Evolutionary conservation across 1,140 invertebrate species (phyloP), one percentile per base, ranked within the genome.

Genomic region (Meloidogyne exigua): DNA sequence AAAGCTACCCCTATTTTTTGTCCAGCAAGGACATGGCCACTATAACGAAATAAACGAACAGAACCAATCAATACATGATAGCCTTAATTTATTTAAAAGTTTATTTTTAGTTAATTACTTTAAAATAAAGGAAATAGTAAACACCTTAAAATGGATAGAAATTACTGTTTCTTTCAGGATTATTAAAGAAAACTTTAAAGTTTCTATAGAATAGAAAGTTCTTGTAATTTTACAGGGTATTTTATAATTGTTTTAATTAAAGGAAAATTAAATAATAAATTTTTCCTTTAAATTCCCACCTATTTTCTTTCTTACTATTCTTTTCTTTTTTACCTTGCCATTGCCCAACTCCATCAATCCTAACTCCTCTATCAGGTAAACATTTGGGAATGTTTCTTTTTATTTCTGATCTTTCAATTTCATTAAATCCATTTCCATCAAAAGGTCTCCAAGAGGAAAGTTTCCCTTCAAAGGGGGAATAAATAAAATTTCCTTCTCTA

Each of bases 41-140:
- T 83, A 49, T 78, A 87, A 10, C 70, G 74, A 3, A 78, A 65
- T 12, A 82, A 75, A 36, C 75, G 79, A 18, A 87, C 82, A 11
- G 83, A 76, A n/a, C 74, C 81, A 65, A 87, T 88, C 71, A 87
- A 63, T 13, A 78, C 86, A 36, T 81, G 80, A 71, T 88, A 87
- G 13, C 83, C 83, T 84, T 42, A 32, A 32, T 3, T 3, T 32
- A 32, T 32, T n/a, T n/a, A n/a, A n/a, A n/a, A n/a, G n/a, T n/a
- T n/a, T n/a, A n/a, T n/a, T n/a, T n/a, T n/a, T n/a, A n/a, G n/a
- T n/a, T n/a, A n/a, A n/a, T n/a, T n/a, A n/a, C n/a, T n/a, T n/a
- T n/a, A n/a, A n/a, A n/a, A n/a, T n/a, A n/a, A n/a, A n/a, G n/a
- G n/a, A n/a, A n/a, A n/a, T n/a, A n/a, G n/a, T n/a, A n/a, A n/a